Conservation (phyloP, 2,888 invertebrate genomes). For the Diploptera punctata region DNA sequence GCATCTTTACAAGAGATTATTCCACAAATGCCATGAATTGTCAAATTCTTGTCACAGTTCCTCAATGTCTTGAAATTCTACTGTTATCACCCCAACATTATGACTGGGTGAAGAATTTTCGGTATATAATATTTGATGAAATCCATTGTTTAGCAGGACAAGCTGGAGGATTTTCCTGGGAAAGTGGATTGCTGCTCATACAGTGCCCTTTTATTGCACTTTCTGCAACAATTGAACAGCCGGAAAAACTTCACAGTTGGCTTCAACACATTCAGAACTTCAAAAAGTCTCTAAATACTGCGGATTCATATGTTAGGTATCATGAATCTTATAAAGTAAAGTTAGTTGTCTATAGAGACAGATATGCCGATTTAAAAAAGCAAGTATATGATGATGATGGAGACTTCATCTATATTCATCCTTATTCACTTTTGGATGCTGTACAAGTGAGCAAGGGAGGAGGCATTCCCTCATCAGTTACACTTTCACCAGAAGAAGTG, state of each 20-base stretch:
- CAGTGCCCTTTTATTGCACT: conserved; percentile 47
- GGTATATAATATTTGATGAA: conserved; percentile 47
- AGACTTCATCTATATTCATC: conserved; percentile 44
- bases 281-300: conserved; percentile 41
- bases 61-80: conserved; percentile 46
- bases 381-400: conserved; percentile 40
- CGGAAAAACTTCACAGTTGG: conserved; percentile 43
- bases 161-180: conserved; percentile 44
- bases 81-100: conserved; percentile 44
- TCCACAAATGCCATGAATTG: conserved; percentile 41
- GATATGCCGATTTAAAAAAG: conserved; percentile 46
- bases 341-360: conserved; percentile 43
- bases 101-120: conserved; percentile 42
- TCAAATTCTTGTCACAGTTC: conserved; percentile 46
- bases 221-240: conserved; percentile 46
- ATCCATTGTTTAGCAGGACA: conserved; percentile 45
- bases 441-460: conserved; percentile 36
- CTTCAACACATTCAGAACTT: conserved; percentile 43
- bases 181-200: conserved; percentile 44
- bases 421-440: conserved; percentile 42
- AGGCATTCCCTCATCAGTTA: conserved; percentile 44
- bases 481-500: conserved; percentile 44
- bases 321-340: conserved; percentile 42
- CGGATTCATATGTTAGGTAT: conserved; percentile 33
- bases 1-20: conserved; percentile 46